These are phyloP conservation scores for Callopanchax toddi DNA, from an alignment of 2,113 vertebrate genomes.

Conservation along the genomic window DNA sequence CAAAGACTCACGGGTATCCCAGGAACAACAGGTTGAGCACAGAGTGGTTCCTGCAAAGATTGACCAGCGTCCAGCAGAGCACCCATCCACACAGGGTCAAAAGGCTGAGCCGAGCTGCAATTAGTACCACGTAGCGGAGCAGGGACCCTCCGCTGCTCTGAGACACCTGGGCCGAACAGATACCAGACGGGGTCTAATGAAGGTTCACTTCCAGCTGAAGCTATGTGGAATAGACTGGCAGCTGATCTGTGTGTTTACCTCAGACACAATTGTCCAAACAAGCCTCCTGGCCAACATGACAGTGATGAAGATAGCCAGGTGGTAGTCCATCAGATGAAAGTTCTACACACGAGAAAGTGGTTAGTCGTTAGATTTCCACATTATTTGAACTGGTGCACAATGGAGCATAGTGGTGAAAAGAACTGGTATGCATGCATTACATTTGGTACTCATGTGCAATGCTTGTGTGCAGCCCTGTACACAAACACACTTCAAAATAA, in stretches of 20 bases:
- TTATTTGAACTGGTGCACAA: too few species aligned
- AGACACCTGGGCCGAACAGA: slow-evolving; percentile 81
- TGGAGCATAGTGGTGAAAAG: too few species aligned
- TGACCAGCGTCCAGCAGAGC: slow-evolving; percentile 96
- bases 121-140: slow-evolving; percentile 85
- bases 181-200: neutral
- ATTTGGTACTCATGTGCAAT: too few species aligned
- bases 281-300: slow-evolving; percentile 97
- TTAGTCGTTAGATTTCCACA: neutral
- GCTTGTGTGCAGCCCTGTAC: too few species aligned
- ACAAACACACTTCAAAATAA: too few species aligned
- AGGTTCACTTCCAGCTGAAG: neutral
- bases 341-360: slow-evolving; percentile 78
- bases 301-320: slow-evolving; percentile 96
- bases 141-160: slow-evolving; percentile 87
- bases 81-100: slow-evolving; percentile 96
- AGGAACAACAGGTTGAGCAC: slow-evolving; percentile 98
- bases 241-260: slow-evolving; percentile 78
- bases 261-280: slow-evolving; percentile 95
- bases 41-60: slow-evolving; percentile 94
- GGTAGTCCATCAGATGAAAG: slow-evolving; percentile 98
- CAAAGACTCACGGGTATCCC: slow-evolving; percentile 94
- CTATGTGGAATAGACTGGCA: too few species aligned
- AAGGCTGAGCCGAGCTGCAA: slow-evolving; percentile 87
- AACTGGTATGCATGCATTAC: too few species aligned